Conservation (phyloP, 92 coral and sea anemone species). For the Heliopora coerulea region DNA sequence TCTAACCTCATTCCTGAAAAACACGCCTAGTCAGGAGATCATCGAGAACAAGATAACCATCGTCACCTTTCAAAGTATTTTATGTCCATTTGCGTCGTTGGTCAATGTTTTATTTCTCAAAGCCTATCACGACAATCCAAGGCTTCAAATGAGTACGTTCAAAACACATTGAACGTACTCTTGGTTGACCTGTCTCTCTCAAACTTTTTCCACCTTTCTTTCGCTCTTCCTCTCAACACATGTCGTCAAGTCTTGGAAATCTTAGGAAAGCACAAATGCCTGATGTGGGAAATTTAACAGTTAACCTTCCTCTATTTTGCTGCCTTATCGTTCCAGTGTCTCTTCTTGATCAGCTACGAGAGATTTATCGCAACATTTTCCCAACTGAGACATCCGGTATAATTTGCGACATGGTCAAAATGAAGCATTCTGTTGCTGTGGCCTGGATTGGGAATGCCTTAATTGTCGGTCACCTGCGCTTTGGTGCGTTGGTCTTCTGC, state of each 20-base stretch:
- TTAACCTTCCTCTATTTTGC: conserved; percentile 4
- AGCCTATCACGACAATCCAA: neutral
- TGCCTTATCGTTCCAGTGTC: conserved; percentile 74
- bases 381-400: neutral
- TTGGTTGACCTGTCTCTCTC: conserved; percentile 10
- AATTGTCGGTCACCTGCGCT: neutral
- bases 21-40: neutral
- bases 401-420: neutral
- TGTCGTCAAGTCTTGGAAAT: conserved; percentile 7
- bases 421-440: neutral
- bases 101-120: neutral
- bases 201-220: conserved; percentile 1
- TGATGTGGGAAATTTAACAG: conserved; percentile 12
- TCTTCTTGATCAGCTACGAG: conserved; percentile 77
- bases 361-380: conserved; percentile 62
- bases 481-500: conserved; percentile 4
- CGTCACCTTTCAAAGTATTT: neutral
- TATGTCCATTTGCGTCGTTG: neutral
- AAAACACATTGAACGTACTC: neutral
- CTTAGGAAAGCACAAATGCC: neutral
- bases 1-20: conserved; percentile 8
- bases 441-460: neutral
- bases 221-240: neutral
- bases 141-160: neutral
- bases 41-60: conserved; percentile 8